phyloP scores from a whole-genome alignment of 2,888 invertebrate genomes.

The Cosmia pyralina region DNA sequence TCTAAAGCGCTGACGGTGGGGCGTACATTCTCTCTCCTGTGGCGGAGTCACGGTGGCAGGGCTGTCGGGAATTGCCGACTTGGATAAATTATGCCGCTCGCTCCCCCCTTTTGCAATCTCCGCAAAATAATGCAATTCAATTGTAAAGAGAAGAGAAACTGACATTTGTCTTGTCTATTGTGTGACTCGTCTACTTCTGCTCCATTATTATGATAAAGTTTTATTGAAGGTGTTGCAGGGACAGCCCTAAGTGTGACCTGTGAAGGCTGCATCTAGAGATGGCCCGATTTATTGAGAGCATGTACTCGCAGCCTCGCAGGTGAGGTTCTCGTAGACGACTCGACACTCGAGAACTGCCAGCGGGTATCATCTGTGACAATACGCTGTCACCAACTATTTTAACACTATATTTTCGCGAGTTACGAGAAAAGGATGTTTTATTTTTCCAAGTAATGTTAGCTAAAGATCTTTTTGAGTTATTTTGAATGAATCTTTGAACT shows the following conservation, averaged over 20 bases:
- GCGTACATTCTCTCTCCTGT: conserved; percentile 84
- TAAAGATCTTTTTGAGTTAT: background rate
- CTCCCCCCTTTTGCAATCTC: conserved; percentile 85
- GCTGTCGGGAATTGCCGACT: conserved; percentile 86
- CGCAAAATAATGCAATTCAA: conserved; percentile 87
- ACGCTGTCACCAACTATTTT: conserved; percentile 17
- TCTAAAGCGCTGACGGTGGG: conserved; percentile 87
- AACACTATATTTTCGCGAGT: conserved; percentile 18
- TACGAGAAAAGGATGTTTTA: background rate
- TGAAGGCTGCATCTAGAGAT: conserved; percentile 59
- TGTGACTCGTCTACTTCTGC: conserved; percentile 70
- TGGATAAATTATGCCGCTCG: conserved; percentile 86
- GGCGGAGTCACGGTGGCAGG: conserved; percentile 82
- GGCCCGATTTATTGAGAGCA: conserved; percentile 66
- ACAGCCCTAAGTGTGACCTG: conserved; percentile 57
- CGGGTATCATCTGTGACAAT: conserved; percentile 38
- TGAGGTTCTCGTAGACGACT: conserved; percentile 48
- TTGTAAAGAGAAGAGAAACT: conserved; percentile 80
- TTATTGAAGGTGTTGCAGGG: conserved; percentile 53
- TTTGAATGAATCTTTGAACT: conserved; percentile 1
- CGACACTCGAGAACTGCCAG: conserved; percentile 36
- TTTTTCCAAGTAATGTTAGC: conserved; percentile 5
- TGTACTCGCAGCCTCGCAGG: conserved; percentile 58
- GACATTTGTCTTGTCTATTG: conserved; percentile 82
- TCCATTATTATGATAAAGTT: conserved; percentile 59